These are phyloP conservation scores for Carterocephalus palaemon DNA, from an alignment of 2,888 invertebrate species.

Conservation along the genomic window DNA sequence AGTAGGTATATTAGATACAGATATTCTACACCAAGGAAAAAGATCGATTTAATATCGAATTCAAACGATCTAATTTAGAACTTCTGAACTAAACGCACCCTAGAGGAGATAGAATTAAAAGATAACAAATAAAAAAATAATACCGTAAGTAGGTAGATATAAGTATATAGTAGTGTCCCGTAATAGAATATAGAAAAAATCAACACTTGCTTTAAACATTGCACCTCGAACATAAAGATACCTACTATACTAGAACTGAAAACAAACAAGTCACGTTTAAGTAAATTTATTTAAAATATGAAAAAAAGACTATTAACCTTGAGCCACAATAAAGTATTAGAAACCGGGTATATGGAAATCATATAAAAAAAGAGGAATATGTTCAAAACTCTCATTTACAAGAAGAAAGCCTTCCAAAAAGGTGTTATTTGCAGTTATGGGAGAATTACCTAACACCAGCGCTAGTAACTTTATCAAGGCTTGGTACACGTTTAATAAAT, in stretches of 20 bases:
- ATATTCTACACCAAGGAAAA: not conserved
- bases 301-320: too few relatives aligned
- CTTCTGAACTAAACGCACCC: slow-evolving; percentile 19
- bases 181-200: slow-evolving; percentile 53
- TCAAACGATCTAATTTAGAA: not conserved
- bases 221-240: slow-evolving; percentile 38
- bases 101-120: slow-evolving; percentile 27
- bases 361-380: too few relatives aligned
- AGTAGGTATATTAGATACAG: not conserved
- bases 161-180: slow-evolving; percentile 30
- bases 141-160: slow-evolving; percentile 31
- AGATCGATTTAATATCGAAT: not conserved
- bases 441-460: too few relatives aligned
- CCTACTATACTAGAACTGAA: slow-evolving; percentile 22
- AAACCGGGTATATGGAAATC: too few relatives aligned
- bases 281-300: too few relatives aligned
- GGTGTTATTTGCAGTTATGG: too few relatives aligned
- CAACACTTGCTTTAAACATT: slow-evolving; percentile 54
- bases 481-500: too few relatives aligned
- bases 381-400: too few relatives aligned
- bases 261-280: slow-evolving; percentile 24
- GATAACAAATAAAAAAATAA: slow-evolving; percentile 28
- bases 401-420: too few relatives aligned
- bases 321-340: too few relatives aligned
- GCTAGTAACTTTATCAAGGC: too few relatives aligned